phyloP scores from a whole-genome alignment of 2,888 invertebrate genomes.

The Drosophila macrospina region DNA sequence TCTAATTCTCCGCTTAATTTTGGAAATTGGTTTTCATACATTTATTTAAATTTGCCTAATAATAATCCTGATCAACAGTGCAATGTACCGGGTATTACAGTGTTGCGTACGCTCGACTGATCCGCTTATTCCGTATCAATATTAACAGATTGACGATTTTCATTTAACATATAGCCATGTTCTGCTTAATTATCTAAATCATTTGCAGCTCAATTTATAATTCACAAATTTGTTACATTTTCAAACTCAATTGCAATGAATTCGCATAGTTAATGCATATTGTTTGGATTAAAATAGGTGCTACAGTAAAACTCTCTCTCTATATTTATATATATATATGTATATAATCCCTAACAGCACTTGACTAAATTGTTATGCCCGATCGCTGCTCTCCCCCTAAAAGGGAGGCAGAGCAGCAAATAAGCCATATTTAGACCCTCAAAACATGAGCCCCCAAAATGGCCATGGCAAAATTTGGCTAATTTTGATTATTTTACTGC shows the following conservation, averaged over 20 bases:
- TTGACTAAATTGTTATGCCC: constrained; percentile 44
- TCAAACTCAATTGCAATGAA: background rate
- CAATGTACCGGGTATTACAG: no score
- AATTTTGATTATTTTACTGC: constrained; percentile 78
- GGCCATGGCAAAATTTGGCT: constrained; percentile 63
- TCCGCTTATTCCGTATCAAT: no score
- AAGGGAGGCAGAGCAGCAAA: background rate
- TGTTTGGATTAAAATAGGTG: constrained; percentile 11
- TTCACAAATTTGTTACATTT: background rate
- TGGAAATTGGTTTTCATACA: no score
- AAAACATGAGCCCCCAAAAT: constrained; percentile 44
- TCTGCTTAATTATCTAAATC: background rate
- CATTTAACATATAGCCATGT: no score
- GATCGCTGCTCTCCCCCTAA: no score
- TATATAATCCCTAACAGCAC: constrained; percentile 35
- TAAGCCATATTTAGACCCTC: constrained; percentile 28
- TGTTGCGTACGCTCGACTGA: no score
- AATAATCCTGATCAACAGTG: no score
- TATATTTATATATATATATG: no score
- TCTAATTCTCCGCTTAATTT: no score
- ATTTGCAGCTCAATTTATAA: background rate
- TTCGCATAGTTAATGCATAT: constrained; percentile 4
- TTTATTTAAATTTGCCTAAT: no score
- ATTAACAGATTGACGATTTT: no score
- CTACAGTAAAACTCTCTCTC: background rate